phyloP scores from a whole-genome alignment of 2,113 vertebrate species.

The Cyanocitta stelleri region DNA sequence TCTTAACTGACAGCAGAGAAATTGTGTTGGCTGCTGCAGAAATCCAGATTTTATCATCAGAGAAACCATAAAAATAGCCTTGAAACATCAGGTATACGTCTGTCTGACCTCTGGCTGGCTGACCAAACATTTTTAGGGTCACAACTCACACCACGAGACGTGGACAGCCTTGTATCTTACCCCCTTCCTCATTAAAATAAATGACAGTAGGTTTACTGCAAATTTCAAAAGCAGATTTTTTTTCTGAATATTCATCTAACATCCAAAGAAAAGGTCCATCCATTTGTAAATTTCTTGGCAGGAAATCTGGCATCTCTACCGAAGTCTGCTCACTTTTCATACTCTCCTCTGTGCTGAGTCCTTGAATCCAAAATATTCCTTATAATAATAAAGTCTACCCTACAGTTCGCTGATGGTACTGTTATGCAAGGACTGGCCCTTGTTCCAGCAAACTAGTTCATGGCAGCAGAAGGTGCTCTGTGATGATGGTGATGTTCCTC shows the following conservation, averaged over 20 bases:
- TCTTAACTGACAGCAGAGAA: background rate
- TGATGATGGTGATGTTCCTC: background rate
- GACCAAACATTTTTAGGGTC: background rate
- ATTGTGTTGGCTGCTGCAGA: background rate
- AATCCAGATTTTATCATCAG: background rate
- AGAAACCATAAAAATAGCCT: background rate
- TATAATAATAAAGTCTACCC: background rate
- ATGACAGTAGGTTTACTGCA: background rate
- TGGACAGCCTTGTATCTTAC: background rate
- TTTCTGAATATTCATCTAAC: background rate
- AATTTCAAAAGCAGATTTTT: background rate
- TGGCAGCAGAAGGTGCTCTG: background rate
- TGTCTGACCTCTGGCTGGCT: background rate
- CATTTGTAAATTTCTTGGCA: background rate
- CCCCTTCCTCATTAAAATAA: background rate
- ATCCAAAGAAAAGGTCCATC: background rate
- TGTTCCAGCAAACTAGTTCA: background rate
- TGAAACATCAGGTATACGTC: background rate
- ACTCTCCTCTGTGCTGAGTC: background rate
- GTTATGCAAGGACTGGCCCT: background rate
- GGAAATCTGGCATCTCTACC: background rate
- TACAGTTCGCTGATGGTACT: background rate
- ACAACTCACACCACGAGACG: background rate
- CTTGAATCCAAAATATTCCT: background rate
- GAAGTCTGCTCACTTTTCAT: background rate